These are phyloP conservation scores for Ictalurus furcatus DNA, from an alignment of 2,113 vertebrate genomes.

Conservation along the genomic window DNA sequence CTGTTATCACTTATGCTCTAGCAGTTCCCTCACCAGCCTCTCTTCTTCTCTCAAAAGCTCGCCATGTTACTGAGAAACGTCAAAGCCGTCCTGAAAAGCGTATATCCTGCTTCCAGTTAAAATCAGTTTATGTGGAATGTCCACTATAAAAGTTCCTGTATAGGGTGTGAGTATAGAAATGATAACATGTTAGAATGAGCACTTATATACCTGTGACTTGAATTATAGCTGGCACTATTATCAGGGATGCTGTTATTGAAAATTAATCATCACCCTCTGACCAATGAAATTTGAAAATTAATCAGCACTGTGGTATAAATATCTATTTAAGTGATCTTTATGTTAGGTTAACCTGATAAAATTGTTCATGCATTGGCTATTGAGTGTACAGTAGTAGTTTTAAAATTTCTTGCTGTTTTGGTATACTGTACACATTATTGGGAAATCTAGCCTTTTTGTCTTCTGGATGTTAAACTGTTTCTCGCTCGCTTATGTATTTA, in stretches of 20 bases:
- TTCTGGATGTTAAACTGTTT: background rate
- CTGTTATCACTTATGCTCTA: background rate
- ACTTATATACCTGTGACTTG: background rate
- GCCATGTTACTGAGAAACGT: background rate
- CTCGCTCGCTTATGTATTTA: background rate
- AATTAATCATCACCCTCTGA: background rate
- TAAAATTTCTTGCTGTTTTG: background rate
- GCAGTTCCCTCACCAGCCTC: background rate
- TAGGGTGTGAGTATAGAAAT: background rate
- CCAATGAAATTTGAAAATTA: background rate
- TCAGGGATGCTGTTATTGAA: background rate
- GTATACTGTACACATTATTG: background rate
- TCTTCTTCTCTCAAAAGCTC: background rate
- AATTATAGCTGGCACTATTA: background rate
- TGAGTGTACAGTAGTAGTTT: background rate
- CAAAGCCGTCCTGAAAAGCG: background rate
- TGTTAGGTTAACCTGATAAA: background rate
- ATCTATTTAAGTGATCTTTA: background rate
- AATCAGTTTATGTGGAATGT: background rate
- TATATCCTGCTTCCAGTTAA: background rate
- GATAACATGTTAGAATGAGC: background rate
- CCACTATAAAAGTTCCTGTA: background rate
- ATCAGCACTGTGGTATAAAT: background rate
- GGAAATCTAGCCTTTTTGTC: background rate
- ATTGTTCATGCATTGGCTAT: background rate